These are phyloP conservation scores for Otolemur garnettii DNA, from an alignment of 2,113 vertebrate species.

Conservation along the genomic window DNA sequence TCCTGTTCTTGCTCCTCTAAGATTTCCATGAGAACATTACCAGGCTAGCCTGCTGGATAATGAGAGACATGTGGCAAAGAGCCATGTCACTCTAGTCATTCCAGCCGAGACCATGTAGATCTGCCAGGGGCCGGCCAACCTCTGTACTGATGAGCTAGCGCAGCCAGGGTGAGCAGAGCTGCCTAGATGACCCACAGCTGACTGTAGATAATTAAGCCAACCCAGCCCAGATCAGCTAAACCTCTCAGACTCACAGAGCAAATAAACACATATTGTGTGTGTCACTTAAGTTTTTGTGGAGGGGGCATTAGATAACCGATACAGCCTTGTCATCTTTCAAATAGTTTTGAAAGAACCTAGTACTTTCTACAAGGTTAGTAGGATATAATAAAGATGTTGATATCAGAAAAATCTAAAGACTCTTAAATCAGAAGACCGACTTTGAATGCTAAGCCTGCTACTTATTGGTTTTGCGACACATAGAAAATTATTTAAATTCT, in stretches of 20 bases:
- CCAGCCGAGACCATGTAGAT: neutral
- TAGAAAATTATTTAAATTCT: slow-evolving; percentile 54
- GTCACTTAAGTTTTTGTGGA: neutral
- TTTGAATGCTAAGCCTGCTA: neutral
- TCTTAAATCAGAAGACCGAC: slow-evolving; percentile 24
- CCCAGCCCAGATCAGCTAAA: neutral
- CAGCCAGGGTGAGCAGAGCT: neutral
- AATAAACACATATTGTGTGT: neutral
- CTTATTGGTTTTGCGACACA: slow-evolving; percentile 31
- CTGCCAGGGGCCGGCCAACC: neutral
- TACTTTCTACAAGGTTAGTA: neutral
- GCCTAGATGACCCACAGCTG: neutral
- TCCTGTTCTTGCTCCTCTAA: neutral
- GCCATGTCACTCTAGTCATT: neutral
- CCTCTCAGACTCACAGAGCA: neutral
- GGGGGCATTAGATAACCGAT: neutral
- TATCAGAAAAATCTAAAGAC: slow-evolving; percentile 9
- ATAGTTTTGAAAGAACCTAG: neutral
- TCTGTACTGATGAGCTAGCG: neutral
- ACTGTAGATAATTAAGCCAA: neutral
- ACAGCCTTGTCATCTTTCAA: neutral
- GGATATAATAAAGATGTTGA: neutral
- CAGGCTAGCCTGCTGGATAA: neutral
- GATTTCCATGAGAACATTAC: neutral
- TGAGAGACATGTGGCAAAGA: neutral